Evolutionary conservation across 1,140 invertebrate genomes (phyloP).

Genomic region (Druon quercuslanigerum): DNA sequence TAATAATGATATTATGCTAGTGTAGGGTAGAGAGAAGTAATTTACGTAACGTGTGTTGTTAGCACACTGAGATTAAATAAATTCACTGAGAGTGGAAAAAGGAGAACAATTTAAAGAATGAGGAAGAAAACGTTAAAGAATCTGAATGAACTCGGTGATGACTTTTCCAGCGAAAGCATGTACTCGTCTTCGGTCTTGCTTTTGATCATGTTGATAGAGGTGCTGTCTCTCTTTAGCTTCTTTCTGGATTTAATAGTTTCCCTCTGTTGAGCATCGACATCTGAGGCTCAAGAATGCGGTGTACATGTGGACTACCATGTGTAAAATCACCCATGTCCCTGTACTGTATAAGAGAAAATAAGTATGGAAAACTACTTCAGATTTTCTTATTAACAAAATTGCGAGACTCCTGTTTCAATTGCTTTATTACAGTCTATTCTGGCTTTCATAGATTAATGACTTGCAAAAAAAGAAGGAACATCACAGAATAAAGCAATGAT

Average conservation of each 20-base stretch:
- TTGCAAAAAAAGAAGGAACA: neutral
- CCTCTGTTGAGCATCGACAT: neutral
- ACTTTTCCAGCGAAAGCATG: conserved; percentile 51
- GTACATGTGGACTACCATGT: neutral
- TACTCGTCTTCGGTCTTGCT: conserved; percentile 36
- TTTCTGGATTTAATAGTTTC: neutral
- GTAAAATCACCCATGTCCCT: neutral
- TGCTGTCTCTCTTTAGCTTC: neutral
- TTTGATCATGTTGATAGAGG: conserved; percentile 10
- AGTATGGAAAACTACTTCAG: neutral
- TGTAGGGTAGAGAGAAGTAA: neutral
- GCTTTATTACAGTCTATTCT: neutral
- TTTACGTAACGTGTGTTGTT: neutral
- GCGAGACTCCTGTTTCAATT: neutral
- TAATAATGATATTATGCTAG: neutral
- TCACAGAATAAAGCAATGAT: too few species aligned
- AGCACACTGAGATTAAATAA: neutral
- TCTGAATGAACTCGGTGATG: conserved; percentile 18
- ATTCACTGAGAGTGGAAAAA: neutral
- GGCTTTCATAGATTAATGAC: neutral
- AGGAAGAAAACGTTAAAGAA: conserved; percentile 8
- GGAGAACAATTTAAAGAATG: conserved; percentile 16
- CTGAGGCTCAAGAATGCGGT: conserved; percentile 4
- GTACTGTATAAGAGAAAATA: neutral
- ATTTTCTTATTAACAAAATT: conserved; percentile 3